These are phyloP conservation scores for Gavialis gangeticus DNA, from an alignment of 2,113 vertebrate species.

Conservation along the genomic window DNA sequence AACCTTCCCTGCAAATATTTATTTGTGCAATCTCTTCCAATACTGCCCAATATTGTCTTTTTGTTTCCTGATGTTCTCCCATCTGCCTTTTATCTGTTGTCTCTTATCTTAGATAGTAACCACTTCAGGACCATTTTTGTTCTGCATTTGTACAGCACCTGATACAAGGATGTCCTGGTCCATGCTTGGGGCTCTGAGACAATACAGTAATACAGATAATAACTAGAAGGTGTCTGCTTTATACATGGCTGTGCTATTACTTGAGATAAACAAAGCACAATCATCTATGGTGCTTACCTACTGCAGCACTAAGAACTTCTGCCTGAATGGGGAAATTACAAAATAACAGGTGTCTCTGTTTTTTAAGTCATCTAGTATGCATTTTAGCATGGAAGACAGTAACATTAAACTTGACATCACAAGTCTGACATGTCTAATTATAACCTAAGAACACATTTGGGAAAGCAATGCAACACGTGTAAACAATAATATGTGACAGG, in stretches of 20 bases:
- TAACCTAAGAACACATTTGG: background rate
- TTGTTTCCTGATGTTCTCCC: too few relatives aligned
- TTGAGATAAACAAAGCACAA: background rate
- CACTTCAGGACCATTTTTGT: too few relatives aligned
- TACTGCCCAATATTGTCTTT: too few relatives aligned
- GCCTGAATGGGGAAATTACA: background rate
- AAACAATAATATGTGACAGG: background rate
- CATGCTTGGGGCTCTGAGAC: too few relatives aligned
- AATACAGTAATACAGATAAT: too few relatives aligned
- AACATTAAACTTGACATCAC: background rate
- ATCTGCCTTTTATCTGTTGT: too few relatives aligned
- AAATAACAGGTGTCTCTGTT: background rate
- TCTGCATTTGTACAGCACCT: too few relatives aligned
- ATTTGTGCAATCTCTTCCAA: background rate
- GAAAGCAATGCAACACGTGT: background rate
- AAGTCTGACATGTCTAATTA: background rate
- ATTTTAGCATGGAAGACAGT: background rate
- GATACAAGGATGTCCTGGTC: too few relatives aligned
- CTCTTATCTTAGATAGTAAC: too few relatives aligned
- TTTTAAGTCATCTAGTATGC: background rate
- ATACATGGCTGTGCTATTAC: background rate
- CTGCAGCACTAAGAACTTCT: background rate
- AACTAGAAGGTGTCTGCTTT: background rate
- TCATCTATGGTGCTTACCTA: background rate
- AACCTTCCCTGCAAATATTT: background rate